These are phyloP conservation scores for Lepidocolaptes lacrymiger DNA, from an alignment of 2,797 vertebrate genomes.

Conservation along the genomic window DNA sequence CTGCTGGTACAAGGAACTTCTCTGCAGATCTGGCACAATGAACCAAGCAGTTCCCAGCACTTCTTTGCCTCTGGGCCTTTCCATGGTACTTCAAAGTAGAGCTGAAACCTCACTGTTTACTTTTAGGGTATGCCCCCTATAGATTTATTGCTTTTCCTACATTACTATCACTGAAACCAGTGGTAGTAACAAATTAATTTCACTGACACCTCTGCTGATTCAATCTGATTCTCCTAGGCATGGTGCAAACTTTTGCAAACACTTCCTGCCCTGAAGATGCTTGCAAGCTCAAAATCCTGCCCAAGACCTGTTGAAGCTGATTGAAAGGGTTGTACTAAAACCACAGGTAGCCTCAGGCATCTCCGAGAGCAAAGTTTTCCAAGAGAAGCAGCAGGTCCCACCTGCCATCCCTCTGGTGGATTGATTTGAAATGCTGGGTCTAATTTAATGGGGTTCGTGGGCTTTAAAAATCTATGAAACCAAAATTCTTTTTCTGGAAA, in stretches of 20 bases:
- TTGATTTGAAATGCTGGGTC: neutral
- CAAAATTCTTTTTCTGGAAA: neutral
- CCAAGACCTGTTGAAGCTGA: neutral
- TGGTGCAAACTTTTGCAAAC: neutral
- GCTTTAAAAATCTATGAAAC: neutral
- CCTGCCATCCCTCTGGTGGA: neutral
- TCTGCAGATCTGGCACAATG: neutral
- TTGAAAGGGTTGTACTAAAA: neutral
- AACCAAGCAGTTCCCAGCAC: neutral
- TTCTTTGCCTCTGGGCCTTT: neutral
- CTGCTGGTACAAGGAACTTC: neutral
- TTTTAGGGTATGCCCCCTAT: neutral
- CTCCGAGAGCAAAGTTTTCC: neutral
- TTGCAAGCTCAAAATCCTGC: neutral
- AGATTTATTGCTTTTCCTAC: neutral
- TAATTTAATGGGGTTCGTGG: neutral
- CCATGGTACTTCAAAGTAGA: neutral
- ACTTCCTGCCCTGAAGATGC: neutral
- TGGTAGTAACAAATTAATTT: neutral
- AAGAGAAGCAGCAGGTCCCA: neutral
- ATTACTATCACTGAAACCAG: neutral
- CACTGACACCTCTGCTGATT: neutral
- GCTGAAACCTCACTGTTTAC: conserved; percentile 26
- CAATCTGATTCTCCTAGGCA: neutral
- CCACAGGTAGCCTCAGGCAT: neutral